Evolutionary conservation across 1,140 invertebrate genomes (phyloP).

Genomic region (Apis mellifera): DNA sequence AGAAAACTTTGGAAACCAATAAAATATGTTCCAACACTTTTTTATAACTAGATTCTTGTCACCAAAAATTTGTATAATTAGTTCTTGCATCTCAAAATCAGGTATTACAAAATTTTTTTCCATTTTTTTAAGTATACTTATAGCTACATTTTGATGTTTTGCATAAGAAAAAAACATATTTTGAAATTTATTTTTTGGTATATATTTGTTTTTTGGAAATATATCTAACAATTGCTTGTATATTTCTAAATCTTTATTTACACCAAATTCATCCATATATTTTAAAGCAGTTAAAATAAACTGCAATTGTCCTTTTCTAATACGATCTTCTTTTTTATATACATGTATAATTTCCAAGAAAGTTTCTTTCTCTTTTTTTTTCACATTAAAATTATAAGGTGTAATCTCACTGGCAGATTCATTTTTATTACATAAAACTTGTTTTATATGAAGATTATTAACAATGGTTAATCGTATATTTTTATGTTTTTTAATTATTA

Average conservation of each 20-base stretch:
- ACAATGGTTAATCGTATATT: not conserved
- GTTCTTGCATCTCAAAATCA: constrained; percentile 92
- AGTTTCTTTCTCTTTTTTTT: constrained; percentile 87
- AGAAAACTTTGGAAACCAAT: constrained; percentile 99
- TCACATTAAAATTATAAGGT: constrained; percentile 79
- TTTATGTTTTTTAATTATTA: not conserved
- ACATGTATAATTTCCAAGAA: constrained; percentile 89
- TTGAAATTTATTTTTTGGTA: constrained; percentile 91
- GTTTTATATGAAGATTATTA: constrained; percentile 8
- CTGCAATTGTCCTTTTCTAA: constrained; percentile 91
- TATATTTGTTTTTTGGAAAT: constrained; percentile 95
- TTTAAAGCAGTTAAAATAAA: constrained; percentile 95
- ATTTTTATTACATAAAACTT: constrained; percentile 6
- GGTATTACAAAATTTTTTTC: constrained; percentile 95
- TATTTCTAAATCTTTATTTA: constrained; percentile 93
- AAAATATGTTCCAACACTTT: constrained; percentile 96
- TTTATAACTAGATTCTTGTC: constrained; percentile 88
- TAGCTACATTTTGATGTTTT: constrained; percentile 95
- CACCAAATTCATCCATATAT: constrained; percentile 94
- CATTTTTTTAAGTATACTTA: constrained; percentile 94
- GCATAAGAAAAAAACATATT: constrained; percentile 95
- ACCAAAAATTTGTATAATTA: constrained; percentile 93
- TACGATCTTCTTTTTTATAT: constrained; percentile 83
- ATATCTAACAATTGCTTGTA: constrained; percentile 96
- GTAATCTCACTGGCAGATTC: not conserved